Base-by-base conservation (phyloP, 1,140 invertebrate genomes). In the Scaptomyza hsui region DNA sequence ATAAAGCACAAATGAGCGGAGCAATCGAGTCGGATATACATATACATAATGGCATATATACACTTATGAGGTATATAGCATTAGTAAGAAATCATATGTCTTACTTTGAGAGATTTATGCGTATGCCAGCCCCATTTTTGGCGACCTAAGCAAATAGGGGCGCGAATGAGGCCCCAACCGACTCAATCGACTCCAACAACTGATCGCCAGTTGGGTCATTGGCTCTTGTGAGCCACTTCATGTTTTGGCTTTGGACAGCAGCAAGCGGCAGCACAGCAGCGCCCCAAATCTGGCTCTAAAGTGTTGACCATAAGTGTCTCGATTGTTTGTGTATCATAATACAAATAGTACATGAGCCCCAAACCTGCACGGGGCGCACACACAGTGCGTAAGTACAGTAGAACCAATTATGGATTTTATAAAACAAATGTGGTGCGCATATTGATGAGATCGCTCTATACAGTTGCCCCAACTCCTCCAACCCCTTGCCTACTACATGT, bases 331-430 rank as follows among this genome's bases (percentile, higher is more conserved):
- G 82, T 88, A 88, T 88, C 82, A 88, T 88, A 88, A 82, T 81
- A 82, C 76, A 85, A 41, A 53, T 62, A n/a, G n/a, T n/a, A 73
- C 57, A 60, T 24, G 44, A 44, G 21, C 55, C 32, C 32, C 10
- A 51, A 18, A 19, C 42, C n/a, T n/a, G 60, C 24, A 49, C 42
- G 42, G 26, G 52, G 49, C 45, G 52, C 56, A 61, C 57, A 74
- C 52, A 70, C 71, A 41, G 86, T 89, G 86, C 86, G 86, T 89
- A 89, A 89, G 86, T 89, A 89, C 86, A 89, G 86, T 89, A 89
- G 86, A 89, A 89, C 86, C 86, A 89, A 89, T 89, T 89, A 89
- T 89, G 86, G 86, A 89, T 89, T 89, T 89, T 89, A 89, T 90
- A 89, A 89, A 89, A 80, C 88, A 88, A 89, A 89, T 89, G 86